Evolutionary conservation across 35 echinoderm and acorn worm species (phyloP), one percentile per base, ranked within the genome.

Genomic region (Heliocidaris tuberculata): DNA sequence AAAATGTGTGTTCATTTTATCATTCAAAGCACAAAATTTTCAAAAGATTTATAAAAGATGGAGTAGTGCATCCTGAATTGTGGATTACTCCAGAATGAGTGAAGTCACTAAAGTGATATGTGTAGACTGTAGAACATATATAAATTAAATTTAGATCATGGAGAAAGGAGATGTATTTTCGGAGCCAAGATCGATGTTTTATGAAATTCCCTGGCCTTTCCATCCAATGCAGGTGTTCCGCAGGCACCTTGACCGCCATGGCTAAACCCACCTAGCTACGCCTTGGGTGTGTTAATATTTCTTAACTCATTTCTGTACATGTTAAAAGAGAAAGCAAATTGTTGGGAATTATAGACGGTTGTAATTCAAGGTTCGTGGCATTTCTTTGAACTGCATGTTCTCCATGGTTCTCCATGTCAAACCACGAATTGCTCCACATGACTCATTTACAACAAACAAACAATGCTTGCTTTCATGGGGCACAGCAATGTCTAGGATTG

Each of bases 241-340:
- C 15, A 2, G 11, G 19, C 27, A n/a, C 65, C 60, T n/a, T 78
- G 65, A 78, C 65, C 15, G 65, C 65, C 65, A n/a, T 78, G 19
- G 65, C 65, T 78, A n/a, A n/a, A n/a, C 65, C 21, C 24, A 78
- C 65, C 65, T 78, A 78, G 17, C 27, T 78, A 78, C 21, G 6
- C 65, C 65, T 78, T 78, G 21, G 27, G 27, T 19, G 21, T 78
- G 21, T 78, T 78, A 21, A 78, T 78, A 78, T n/a, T 78, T 78
- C 60, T 78, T 0, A 78, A 56, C 52, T 56, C 27, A 27, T 78
- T 71, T 27, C 27, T 1, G 65, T 78, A 78, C 65, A n/a, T n/a
- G 65, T 78, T 78, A 78, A 78, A 56, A 78, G 65, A 78, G 65
- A 78, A 78, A 78, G 17, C 65, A 78, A 78, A 78, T 78, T 78